Evolutionary conservation across 2,797 vertebrate genomes (phyloP).

Genomic region (Myiotriccus ornatus): DNA sequence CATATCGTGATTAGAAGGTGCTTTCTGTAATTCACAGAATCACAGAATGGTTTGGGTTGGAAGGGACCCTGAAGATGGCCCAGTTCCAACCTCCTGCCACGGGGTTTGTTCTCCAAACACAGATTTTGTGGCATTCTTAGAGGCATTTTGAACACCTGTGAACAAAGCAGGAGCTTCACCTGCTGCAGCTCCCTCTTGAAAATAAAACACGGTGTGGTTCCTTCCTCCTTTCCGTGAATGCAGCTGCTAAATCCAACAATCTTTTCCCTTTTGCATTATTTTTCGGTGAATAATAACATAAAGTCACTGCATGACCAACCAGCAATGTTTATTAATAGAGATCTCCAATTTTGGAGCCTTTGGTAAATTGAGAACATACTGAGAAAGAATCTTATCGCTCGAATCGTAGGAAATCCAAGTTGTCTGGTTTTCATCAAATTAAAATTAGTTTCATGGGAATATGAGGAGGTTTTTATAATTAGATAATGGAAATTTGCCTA

Average conservation of each 20-base stretch:
- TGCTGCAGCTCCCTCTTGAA: neutral
- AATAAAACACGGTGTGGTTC: neutral
- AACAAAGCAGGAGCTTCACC: neutral
- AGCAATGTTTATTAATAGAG: constrained; percentile 68
- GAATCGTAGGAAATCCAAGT: constrained; percentile 60
- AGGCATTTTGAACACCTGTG: neutral
- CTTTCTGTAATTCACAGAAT: neutral
- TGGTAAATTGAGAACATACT: constrained; percentile 70
- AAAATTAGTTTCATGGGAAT: constrained; percentile 78
- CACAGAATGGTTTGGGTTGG: neutral
- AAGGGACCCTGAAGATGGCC: neutral
- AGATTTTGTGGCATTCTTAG: neutral
- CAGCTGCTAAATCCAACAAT: neutral
- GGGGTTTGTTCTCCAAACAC: neutral
- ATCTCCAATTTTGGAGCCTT: constrained; percentile 66
- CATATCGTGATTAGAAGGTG: accelerated
- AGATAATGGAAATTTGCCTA: constrained; percentile 74
- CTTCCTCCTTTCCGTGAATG: neutral
- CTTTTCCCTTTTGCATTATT: neutral
- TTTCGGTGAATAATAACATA: neutral
- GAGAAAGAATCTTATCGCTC: constrained; percentile 68
- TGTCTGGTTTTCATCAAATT: constrained; percentile 74
- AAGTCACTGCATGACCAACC: constrained; percentile 15
- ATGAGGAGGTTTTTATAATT: constrained; percentile 73
- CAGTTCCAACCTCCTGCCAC: neutral